Evolutionary conservation across 2,113 vertebrate species (phyloP).

Genomic region (Clarias magur): DNA sequence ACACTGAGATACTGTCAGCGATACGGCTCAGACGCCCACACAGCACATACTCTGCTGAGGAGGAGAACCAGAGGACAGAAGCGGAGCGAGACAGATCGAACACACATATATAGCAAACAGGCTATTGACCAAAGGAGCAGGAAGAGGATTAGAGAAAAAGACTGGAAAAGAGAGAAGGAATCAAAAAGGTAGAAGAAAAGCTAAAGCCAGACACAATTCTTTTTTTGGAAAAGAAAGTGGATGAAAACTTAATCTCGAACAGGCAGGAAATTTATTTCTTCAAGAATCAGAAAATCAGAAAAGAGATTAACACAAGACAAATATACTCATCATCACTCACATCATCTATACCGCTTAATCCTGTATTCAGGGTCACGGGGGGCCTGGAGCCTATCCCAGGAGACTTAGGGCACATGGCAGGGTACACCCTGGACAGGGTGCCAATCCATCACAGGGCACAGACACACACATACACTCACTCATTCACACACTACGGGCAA

Average conservation of each 20-base stretch:
- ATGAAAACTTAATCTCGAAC: neutral
- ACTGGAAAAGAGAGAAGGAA: neutral
- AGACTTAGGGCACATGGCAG: too few species aligned
- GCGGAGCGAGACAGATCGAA: conserved; percentile 33
- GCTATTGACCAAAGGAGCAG: neutral
- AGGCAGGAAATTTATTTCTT: neutral
- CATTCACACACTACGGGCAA: too few species aligned
- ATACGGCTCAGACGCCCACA: conserved; percentile 55
- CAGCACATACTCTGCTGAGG: conserved; percentile 45
- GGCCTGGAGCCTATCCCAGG: too few species aligned
- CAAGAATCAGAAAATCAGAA: neutral
- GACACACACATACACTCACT: too few species aligned
- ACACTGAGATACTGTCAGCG: conserved; percentile 48
- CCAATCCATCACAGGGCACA: too few species aligned
- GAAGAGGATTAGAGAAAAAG: neutral
- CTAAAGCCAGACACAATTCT: neutral
- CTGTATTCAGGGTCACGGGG: too few species aligned
- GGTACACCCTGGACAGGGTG: too few species aligned
- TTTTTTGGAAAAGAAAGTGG: neutral
- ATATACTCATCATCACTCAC: too few species aligned
- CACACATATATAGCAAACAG: conserved; percentile 14
- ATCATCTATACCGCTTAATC: too few species aligned
- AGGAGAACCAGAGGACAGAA: conserved; percentile 39
- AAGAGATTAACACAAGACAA: too few species aligned
- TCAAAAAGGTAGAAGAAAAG: neutral